These are phyloP conservation scores for Noturus placidus DNA, from an alignment of 2,113 vertebrate species.

Conservation along the genomic window DNA sequence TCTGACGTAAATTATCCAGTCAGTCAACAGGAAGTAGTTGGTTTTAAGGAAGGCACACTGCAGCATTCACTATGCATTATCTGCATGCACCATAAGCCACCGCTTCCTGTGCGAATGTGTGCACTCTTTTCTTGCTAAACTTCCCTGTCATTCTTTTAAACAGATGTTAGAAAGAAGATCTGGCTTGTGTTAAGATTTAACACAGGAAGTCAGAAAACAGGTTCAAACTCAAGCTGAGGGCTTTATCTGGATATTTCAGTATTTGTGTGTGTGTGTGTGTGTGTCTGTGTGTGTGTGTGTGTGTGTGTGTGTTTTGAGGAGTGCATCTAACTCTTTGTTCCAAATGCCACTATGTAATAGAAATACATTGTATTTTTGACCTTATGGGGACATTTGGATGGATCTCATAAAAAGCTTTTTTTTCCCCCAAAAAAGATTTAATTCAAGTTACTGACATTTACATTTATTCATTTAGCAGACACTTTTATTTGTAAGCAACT, in stretches of 20 bases:
- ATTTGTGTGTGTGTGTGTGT: background rate
- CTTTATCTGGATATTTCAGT: background rate
- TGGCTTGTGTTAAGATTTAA: conserved; percentile 12
- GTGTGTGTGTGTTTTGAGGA: background rate
- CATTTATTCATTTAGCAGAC: too few relatives aligned
- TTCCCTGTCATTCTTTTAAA: conserved; percentile 17
- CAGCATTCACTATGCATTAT: conserved; percentile 38
- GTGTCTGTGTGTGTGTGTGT: background rate
- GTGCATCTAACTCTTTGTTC: background rate
- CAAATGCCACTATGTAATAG: background rate
- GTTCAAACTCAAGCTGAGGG: conserved; percentile 16
- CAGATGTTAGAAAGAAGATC: background rate
- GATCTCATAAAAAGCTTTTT: background rate
- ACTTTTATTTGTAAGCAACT: too few relatives aligned
- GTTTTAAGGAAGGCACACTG: conserved; percentile 24
- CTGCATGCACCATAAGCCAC: conserved; percentile 41
- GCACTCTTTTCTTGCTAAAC: conserved; percentile 36
- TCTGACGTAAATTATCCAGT: conserved; percentile 12
- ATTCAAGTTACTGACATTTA: background rate
- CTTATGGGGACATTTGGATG: background rate
- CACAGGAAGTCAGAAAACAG: conserved; percentile 51
- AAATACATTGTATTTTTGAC: background rate
- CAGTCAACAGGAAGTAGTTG: conserved; percentile 54
- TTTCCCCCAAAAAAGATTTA: background rate
- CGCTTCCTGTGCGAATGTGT: conserved; percentile 35